Base-by-base conservation (phyloP, 2,888 invertebrate genomes). In the Nudaria mundana region DNA sequence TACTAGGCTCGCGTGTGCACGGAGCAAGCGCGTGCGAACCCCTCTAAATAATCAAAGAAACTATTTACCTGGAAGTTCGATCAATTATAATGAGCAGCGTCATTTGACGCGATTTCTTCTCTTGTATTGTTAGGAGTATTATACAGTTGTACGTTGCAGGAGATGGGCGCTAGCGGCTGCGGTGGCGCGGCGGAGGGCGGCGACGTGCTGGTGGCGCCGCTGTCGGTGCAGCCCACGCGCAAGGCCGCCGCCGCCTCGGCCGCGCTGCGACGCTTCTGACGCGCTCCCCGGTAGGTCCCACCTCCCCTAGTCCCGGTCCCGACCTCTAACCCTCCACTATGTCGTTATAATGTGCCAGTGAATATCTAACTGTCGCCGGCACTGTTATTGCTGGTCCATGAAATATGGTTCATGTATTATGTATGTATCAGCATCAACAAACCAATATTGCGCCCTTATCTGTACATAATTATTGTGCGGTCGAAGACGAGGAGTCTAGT, bases 171-270 rank as follows among this genome's bases (percentile, higher is more conserved):
- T 72, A 80, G 84, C 60, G 82, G 85, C 48, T 76, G 86, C 55
- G 77, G 28, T 14, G 28, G 20, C 6, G 20, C 76, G 40, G 60
- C 89, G 83, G 67, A 89, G 89, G 78, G 73, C 71, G 91, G 89
- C 71, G 91, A 91, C 55, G 89, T 92, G 74, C 83, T 94, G 69
- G 91, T 93, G 66, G 94, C 94, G 63, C 95, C 95, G 50, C 91
- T 95, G 85, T 95, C 95, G 43, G 95, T 95, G 73, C 95, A 95
- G 83, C 95, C 95, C 52, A 94, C 94, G 63, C 92, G 95, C 73
- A 95, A 95, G 90, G 92, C 93, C 92, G 78, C 90, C 92, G 61
- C 90, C 91, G 58, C 92, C 91, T n/a, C n/a, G n/a, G 91, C 91
- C 66, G 92, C 56, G 91, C 92, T 56, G 85, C 94, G 65, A 92